A percentile compares a stretch with the other conserved stretches of the same genome.
phyloP scores from a whole-genome alignment of 2,888 invertebrate species.

The Copidosoma aretas region DNA sequence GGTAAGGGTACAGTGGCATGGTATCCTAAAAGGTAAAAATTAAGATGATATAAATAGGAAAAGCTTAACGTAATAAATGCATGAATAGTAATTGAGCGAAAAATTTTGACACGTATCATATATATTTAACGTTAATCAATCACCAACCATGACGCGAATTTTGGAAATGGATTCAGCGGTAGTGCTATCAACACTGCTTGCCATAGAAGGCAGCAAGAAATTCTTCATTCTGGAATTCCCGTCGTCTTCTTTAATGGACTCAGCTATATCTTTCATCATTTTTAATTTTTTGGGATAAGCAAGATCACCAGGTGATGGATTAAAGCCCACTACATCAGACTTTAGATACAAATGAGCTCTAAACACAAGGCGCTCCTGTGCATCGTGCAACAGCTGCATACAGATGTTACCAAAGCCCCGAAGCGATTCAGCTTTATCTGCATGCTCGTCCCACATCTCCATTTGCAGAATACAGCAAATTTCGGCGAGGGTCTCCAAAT shows the following conservation, averaged over 20 bases:
- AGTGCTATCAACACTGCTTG: slow-evolving; percentile 45
- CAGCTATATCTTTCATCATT: slow-evolving; percentile 87
- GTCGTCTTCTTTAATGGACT: slow-evolving; percentile 57
- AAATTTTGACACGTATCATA: no score
- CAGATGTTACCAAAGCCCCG: slow-evolving; percentile 79
- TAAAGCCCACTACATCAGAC: slow-evolving; percentile 86
- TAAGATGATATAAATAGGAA: no score
- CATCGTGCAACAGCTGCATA: slow-evolving; percentile 87
- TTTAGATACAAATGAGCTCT: slow-evolving; percentile 92
- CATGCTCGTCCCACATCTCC: slow-evolving; percentile 92
- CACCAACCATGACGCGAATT: slow-evolving; percentile 46
- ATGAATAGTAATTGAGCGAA: no score
- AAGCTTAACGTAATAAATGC: no score
- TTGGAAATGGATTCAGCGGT: slow-evolving; percentile 51
- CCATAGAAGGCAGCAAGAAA: slow-evolving; percentile 55
- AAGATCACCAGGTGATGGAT: slow-evolving; percentile 92
- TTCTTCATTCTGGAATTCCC: slow-evolving; percentile 55
- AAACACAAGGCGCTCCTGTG: slow-evolving; percentile 95
- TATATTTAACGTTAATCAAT: not conserved
- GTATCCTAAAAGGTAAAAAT: not conserved
- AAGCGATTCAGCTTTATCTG: slow-evolving; percentile 78
- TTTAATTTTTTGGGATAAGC: slow-evolving; percentile 97
- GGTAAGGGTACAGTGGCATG: not conserved
- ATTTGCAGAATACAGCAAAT: slow-evolving; percentile 90
- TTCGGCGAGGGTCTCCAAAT: slow-evolving; percentile 96